A percentile compares a stretch with the other conserved stretches of the same genome.
Evolutionary conservation across 2,113 vertebrate species (phyloP).

Genomic region (Fukomys damarensis): DNA sequence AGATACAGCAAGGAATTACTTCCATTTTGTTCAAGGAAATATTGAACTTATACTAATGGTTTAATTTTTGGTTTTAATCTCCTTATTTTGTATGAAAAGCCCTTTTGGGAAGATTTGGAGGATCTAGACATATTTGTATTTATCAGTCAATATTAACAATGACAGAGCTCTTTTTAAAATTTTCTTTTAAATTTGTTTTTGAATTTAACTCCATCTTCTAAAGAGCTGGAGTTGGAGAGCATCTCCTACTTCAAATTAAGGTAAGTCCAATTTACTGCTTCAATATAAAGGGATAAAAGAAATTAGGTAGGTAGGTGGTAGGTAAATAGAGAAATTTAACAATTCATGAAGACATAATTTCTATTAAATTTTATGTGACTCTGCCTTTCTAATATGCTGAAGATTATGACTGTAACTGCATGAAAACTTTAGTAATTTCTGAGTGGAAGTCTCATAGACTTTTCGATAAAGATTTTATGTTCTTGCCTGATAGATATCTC

Average conservation of each 20-base stretch:
- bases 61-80: background rate
- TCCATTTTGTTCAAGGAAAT: background rate
- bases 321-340: background rate
- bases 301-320: background rate
- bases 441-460: background rate
- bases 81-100: background rate
- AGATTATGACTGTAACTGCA: background rate
- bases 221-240: background rate
- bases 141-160: conserved; percentile 10
- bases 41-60: background rate
- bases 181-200: background rate
- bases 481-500: background rate
- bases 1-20: conserved; percentile 35
- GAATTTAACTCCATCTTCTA: background rate
- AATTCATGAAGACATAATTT: background rate
- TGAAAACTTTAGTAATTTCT: background rate
- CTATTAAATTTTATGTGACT: background rate
- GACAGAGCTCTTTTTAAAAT: background rate
- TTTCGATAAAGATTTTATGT: background rate
- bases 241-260: background rate
- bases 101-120: background rate
- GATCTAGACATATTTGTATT: background rate
- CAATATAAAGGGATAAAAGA: background rate
- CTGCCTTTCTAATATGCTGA: background rate
- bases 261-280: background rate